These are phyloP conservation scores for Miniopterus natalensis DNA, from an alignment of 2,113 vertebrate species.

Conservation along the genomic window DNA sequence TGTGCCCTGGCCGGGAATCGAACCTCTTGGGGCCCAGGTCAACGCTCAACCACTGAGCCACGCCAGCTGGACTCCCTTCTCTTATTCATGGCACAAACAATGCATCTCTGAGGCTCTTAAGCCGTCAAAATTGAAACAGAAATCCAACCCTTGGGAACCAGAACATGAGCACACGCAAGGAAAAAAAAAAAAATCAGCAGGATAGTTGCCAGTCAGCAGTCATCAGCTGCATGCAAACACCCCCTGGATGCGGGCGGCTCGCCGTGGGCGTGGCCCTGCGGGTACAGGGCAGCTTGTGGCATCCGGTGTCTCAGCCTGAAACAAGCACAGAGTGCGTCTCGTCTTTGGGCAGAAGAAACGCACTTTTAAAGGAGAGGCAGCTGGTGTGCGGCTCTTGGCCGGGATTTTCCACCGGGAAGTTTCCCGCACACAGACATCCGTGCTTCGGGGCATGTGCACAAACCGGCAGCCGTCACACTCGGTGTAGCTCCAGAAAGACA, in stretches of 20 bases:
- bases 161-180: neutral
- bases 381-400: too few relatives aligned
- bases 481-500: neutral
- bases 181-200: neutral
- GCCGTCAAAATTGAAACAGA: neutral
- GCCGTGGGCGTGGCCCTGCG: rapidly evolving
- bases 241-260: neutral
- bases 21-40: too few relatives aligned
- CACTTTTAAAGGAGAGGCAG: neutral
- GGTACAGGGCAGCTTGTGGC: neutral
- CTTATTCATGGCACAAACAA: neutral
- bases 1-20: too few relatives aligned
- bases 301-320: neutral
- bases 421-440: neutral
- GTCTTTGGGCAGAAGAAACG: neutral
- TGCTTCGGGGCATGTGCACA: rapidly evolving
- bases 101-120: neutral
- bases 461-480: neutral
- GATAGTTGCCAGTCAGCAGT: neutral
- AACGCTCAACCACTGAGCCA: too few relatives aligned
- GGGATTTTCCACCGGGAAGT: neutral
- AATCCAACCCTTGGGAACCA: neutral
- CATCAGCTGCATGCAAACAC: neutral
- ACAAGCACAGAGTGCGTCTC: neutral
- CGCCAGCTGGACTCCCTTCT: too few relatives aligned